phyloP scores from a whole-genome alignment of 2,797 vertebrate genomes.

The Lycodopsis pacificus region DNA sequence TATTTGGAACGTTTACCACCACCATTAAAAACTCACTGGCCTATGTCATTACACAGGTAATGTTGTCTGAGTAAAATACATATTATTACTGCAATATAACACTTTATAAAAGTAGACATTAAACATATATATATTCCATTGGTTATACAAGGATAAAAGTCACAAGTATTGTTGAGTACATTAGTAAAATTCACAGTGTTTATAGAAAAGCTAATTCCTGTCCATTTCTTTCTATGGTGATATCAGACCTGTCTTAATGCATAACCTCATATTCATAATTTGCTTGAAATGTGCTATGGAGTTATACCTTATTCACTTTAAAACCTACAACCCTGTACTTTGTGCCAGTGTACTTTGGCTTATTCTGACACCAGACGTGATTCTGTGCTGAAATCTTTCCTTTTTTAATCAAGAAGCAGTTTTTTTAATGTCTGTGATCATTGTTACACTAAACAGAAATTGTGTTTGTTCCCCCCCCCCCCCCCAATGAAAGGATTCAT shows the following conservation, averaged over 20 bases:
- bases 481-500: neutral
- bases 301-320: conserved; percentile 19
- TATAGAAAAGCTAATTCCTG: conserved; percentile 8
- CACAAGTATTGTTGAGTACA: conserved; percentile 37
- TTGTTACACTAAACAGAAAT: neutral
- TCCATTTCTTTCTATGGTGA: conserved; percentile 14
- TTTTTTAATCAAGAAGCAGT: neutral
- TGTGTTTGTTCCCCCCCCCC: neutral
- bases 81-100: conserved; percentile 50
- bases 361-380: neutral
- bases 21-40: conserved; percentile 12
- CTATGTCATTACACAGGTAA: conserved; percentile 53
- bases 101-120: conserved; percentile 77
- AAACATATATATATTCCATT: conserved; percentile 43
- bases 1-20: neutral
- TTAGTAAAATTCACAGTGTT: conserved; percentile 73
- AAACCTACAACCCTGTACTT: conserved; percentile 14
- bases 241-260: conserved; percentile 30
- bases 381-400: neutral
- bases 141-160: conserved; percentile 58
- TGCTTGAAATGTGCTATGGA: conserved; percentile 17
- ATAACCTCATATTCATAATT: conserved; percentile 29
- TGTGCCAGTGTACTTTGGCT: conserved; percentile 19
- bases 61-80: conserved; percentile 52
- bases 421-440: neutral